Base-by-base conservation (phyloP, 2,797 vertebrate species). In the Anas flavirostris region DNA sequence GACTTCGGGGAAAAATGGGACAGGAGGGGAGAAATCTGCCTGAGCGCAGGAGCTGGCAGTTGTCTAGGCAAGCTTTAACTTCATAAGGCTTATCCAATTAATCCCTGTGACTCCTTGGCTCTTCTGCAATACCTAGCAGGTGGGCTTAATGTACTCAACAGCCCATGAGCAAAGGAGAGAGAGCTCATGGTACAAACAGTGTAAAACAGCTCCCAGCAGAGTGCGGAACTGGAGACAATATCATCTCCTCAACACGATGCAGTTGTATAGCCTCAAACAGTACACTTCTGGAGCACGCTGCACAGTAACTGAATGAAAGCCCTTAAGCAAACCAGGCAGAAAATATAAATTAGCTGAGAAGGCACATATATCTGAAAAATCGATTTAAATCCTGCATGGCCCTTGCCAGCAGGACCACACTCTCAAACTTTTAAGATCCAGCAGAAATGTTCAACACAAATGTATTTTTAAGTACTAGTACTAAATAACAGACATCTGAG, bases 311-410 rank as follows among this genome's bases (percentile, higher is more conserved):
- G 90, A 91, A 86, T 77, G 81, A 91, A 90, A 94, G 83, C 81
- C 91, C 68, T 88, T 72, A 86, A 96, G 92, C 85, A 86, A 96
- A 77, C 37, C 59, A 82, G 83, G 91, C 90, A 91, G 83, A 88
- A 90, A 94, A 87, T 62, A 88, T 77, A 94, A 96, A 94, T 90
- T 94, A 90, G 58, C 81, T 82, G 88, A 85, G 78, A 82, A 87
- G 75, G 58, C 50, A 77, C 75, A 84, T 86, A n/a, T 55, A 88
- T 93, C 78, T 81, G 81, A 90, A 94, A 95, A 95, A 93, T 81
- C 86, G 88, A 64, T 93, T 87, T 72, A 70, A 91, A 62, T 31
- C 81, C 81, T 74, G 56, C 67, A 66, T 73, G 78, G 72, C 43
- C 78, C 41, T 93, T 72, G 78, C 86, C 37, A 68, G 56, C 26